A percentile compares a stretch with the other conserved stretches of the same genome.
Evolutionary conservation across 2,797 vertebrate species (phyloP).

Genomic region (Anisognathus igniventris): DNA sequence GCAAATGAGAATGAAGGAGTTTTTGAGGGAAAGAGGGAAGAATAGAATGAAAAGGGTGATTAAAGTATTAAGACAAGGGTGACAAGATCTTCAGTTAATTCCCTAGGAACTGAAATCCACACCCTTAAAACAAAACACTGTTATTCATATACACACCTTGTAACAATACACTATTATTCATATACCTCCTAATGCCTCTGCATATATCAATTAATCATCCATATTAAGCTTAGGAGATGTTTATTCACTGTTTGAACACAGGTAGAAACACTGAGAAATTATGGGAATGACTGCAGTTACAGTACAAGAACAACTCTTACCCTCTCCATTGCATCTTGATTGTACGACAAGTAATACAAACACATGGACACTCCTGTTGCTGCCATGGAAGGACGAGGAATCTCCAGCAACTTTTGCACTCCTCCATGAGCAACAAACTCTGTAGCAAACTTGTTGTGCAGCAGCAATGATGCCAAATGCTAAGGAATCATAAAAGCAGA

Average conservation of each 20-base stretch:
- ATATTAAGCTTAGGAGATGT: background rate
- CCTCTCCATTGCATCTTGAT: constrained; percentile 99
- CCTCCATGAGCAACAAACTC: constrained; percentile 98
- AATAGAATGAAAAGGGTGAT: background rate
- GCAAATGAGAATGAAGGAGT: background rate
- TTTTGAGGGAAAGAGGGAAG: background rate
- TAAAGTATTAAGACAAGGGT: background rate
- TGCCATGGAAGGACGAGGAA: constrained; percentile 97
- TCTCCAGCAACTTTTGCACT: constrained; percentile 95
- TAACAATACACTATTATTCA: background rate
- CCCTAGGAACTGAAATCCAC: background rate
- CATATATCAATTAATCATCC: background rate
- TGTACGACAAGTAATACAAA: constrained; percentile 97
- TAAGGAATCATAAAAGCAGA: constrained; percentile 56
- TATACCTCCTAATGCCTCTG: background rate
- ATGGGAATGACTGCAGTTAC: background rate
- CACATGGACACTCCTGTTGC: constrained; percentile 99
- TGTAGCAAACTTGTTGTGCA: constrained; percentile 98
- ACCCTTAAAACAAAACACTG: background rate
- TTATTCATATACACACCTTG: background rate
- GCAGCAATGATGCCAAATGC: constrained; percentile 94
- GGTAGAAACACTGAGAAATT: background rate
- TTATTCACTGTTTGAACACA: background rate
- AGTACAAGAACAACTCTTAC: constrained; percentile 68
- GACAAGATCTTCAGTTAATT: background rate